A percentile compares a stretch with the other conserved stretches of the same genome.
phyloP scores from a whole-genome alignment of 2,113 vertebrate species.

The Sula dactylatra region DNA sequence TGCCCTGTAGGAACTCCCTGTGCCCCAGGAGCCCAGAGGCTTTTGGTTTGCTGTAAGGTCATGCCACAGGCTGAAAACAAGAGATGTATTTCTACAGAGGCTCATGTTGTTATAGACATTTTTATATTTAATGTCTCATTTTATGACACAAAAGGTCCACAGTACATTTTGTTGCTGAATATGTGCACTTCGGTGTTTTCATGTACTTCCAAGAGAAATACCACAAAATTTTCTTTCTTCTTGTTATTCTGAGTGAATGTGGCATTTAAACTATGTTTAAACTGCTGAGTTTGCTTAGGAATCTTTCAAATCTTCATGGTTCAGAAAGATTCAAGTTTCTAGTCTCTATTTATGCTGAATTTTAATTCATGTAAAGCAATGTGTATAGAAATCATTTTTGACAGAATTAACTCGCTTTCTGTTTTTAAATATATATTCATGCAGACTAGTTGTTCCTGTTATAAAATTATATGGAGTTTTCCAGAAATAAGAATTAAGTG shows the following conservation, averaged over 20 bases:
- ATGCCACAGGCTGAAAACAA: neutral
- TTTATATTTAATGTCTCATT: slow-evolving; percentile 24
- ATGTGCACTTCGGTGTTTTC: slow-evolving; percentile 45
- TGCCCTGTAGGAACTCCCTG: neutral
- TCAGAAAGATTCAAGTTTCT: slow-evolving; percentile 53
- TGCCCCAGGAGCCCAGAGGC: neutral
- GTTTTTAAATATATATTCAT: neutral
- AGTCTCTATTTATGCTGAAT: neutral
- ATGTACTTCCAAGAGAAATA: slow-evolving; percentile 74
- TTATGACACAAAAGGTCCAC: slow-evolving; percentile 19
- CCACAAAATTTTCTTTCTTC: slow-evolving; percentile 61
- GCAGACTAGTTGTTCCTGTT: neutral
- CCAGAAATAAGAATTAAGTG: neutral
- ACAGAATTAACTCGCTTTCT: slow-evolving; percentile 23
- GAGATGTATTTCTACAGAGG: slow-evolving; percentile 50
- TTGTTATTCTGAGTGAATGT: slow-evolving; percentile 62
- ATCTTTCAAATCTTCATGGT: slow-evolving; percentile 41
- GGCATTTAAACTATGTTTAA: slow-evolving; percentile 31
- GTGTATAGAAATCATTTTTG: neutral
- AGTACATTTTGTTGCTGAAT: slow-evolving; percentile 58
- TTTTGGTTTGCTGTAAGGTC: neutral
- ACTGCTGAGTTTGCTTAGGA: slow-evolving; percentile 45
- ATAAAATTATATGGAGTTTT: neutral
- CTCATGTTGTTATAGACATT: slow-evolving; percentile 46
- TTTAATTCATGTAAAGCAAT: slow-evolving; percentile 6